phyloP scores from a whole-genome alignment of 2,113 vertebrate genomes.

The Siniperca knerii region DNA sequence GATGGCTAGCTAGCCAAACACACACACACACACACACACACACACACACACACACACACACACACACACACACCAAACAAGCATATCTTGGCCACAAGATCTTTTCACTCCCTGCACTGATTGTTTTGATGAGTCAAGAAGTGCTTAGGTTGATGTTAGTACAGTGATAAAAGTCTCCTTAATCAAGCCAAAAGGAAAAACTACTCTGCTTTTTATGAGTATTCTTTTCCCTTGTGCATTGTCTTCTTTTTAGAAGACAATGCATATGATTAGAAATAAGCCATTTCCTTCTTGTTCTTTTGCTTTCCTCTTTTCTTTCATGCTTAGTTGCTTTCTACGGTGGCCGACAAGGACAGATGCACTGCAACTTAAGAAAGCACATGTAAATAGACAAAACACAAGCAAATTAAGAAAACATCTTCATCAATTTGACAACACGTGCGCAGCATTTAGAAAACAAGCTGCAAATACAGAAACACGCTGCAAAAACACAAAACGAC shows the following conservation, averaged over 20 bases:
- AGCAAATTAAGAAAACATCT: too few relatives aligned
- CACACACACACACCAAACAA: slow-evolving; percentile 16
- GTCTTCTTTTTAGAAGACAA: neutral
- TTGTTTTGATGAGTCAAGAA: slow-evolving; percentile 17
- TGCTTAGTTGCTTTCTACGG: neutral
- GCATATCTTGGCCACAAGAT: slow-evolving; percentile 29
- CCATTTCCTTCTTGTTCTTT: neutral
- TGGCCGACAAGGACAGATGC: too few relatives aligned
- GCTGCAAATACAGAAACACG: too few relatives aligned
- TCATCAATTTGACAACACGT: too few relatives aligned
- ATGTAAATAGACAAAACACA: too few relatives aligned
- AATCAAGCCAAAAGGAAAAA: slow-evolving; percentile 8
- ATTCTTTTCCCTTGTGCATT: neutral
- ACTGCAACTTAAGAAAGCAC: too few relatives aligned
- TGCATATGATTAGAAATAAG: neutral
- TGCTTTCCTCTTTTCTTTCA: neutral
- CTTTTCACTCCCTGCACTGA: slow-evolving; percentile 12
- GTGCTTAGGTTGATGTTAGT: neutral
- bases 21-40: slow-evolving; percentile 3
- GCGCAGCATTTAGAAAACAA: too few relatives aligned
- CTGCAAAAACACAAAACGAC: too few relatives aligned
- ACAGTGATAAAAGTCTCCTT: slow-evolving; percentile 23
- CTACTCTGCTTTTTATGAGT: neutral
- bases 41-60: too few relatives aligned
- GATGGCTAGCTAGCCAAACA: slow-evolving; percentile 15